Conservation (phyloP, 2,113 vertebrate genomes). For the Percina caprodes region DNA sequence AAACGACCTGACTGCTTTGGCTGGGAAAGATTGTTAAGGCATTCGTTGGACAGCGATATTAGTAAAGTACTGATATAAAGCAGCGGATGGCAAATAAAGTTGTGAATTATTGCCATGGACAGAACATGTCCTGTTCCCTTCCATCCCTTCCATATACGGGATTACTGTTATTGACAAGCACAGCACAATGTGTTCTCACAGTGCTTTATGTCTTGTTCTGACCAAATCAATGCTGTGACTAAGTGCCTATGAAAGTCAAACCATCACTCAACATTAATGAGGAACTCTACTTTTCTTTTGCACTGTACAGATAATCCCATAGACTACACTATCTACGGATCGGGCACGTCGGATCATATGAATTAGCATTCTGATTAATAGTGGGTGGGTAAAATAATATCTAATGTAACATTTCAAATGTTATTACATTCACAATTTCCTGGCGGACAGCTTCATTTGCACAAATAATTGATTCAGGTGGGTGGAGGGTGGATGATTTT, state of each 20-base stretch:
- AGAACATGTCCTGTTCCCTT: conserved; percentile 50
- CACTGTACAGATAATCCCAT: background rate
- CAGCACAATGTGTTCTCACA: conserved; percentile 32
- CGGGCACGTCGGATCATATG: no score
- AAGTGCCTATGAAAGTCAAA: conserved; percentile 67
- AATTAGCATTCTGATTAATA: no score
- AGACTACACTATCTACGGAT: no score
- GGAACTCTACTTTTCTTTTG: background rate
- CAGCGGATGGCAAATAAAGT: conserved; percentile 57
- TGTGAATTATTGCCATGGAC: conserved; percentile 67
- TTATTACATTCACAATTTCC: no score
- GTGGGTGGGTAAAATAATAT: no score
- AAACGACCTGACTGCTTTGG: conserved; percentile 42
- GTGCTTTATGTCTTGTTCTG: conserved; percentile 55
- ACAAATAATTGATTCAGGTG: no score
- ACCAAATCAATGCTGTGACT: conserved; percentile 56
- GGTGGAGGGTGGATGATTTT: no score
- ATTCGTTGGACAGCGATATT: conserved; percentile 61
- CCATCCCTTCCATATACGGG: conserved; percentile 62
- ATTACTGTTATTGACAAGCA: conserved; percentile 66
- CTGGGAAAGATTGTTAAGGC: conserved; percentile 42
- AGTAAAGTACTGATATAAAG: conserved; percentile 56
- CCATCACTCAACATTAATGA: conserved; percentile 22
- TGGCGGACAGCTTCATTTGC: no score
- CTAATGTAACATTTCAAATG: no score